Base-by-base conservation (phyloP, 2,113 vertebrate species). In the Leptosomus discolor region DNA sequence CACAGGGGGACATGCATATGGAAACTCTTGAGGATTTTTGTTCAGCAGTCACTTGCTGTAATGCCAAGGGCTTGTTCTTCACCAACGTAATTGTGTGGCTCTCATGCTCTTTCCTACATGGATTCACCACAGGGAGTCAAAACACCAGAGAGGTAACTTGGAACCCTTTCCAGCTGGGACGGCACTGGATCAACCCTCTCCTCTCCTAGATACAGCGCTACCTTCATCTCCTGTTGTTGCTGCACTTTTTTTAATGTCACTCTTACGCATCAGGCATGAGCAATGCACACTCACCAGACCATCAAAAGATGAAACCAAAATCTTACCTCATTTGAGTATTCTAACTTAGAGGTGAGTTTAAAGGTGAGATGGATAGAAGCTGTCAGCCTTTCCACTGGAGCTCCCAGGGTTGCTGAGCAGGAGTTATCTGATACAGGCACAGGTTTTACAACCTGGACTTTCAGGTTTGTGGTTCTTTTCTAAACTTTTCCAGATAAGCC, bases 21-120 rank as follows among this genome's bases (percentile, higher is more conserved):
- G 32, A 8, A 79, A 63, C 29, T 27, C 8, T 30, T 10, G 27
- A 60, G 26, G 0, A 0, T 58, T 75, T 58, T 51, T 50, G 6
- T n/a, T 68, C 77, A 41, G 16, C 53, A 58, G 37, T 43, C 37
- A 8, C 48, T 64, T 68, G n/a, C 68, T 60, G 20, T 18, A 54
- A 64, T 64, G 54, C 82, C 54, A 51, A 65, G 32, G 37, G 10
- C 16, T 58, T 15, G 5, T 21, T 87, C 67, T 45, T 67, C 61
- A n/a, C 46, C 51, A 43, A 5, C 20, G 16, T n/a, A 39, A 57
- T 4, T 9, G 8, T 27, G 50, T 51, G 64, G 6, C 9, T 23
- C 71, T 79, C 34, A 0, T 17, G 23, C 12, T 20, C 27, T 61
- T n/a, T 53, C 13, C 4, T 22, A 34, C 7, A 11, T 2, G 46